Percentiles rank a stretch among this genome's conserved stretches.
These are phyloP conservation scores for Drosophila tristis DNA, from an alignment of 1,140 invertebrate species.

Conservation along the genomic window DNA sequence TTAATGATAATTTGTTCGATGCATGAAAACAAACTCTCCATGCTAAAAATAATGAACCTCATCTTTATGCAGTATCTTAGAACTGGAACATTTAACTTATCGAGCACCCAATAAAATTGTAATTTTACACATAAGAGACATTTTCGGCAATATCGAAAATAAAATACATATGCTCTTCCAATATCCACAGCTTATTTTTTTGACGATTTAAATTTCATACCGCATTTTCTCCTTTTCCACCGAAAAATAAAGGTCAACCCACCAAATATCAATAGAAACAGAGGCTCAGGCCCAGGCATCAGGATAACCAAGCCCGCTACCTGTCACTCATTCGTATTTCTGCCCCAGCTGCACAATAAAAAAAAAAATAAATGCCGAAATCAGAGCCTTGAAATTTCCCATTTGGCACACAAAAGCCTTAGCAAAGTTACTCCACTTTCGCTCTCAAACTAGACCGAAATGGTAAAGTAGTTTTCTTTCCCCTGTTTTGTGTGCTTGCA, in stretches of 20 bases:
- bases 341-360: conserved; percentile 19
- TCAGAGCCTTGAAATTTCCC: conserved; percentile 38
- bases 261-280: conserved; percentile 34
- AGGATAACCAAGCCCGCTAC: neutral
- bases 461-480: conserved; percentile 41
- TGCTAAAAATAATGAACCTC: too few species aligned
- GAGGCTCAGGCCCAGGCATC: conserved; percentile 34
- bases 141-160: too few species aligned
- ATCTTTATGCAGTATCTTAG: too few species aligned
- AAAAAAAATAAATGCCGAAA: conserved; percentile 14
- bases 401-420: conserved; percentile 29
- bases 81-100: too few species aligned
- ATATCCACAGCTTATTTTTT: conserved; percentile 16
- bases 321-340: conserved; percentile 23
- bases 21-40: too few species aligned
- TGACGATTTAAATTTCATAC: conserved; percentile 19
- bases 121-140: too few species aligned
- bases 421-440: conserved; percentile 38
- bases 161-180: too few species aligned
- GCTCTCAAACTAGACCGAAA: too few species aligned
- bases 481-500: neutral
- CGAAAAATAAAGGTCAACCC: conserved; percentile 22
- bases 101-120: too few species aligned
- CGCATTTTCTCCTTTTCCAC: conserved; percentile 19
- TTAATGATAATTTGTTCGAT: too few species aligned